These are phyloP conservation scores for Goniozus legneri DNA, from an alignment of 1,140 invertebrate genomes.

Conservation along the genomic window DNA sequence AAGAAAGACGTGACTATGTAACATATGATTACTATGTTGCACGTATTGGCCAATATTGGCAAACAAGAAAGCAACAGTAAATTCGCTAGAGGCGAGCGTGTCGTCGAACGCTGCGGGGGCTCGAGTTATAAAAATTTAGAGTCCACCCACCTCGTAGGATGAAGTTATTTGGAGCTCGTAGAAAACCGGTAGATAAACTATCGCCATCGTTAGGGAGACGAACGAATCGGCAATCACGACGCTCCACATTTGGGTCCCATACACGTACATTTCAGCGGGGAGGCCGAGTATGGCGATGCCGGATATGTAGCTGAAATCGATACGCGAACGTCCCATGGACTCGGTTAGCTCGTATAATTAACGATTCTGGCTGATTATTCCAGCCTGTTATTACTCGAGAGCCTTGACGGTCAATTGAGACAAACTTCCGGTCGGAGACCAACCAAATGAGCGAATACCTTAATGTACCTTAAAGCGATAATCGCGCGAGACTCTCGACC, in stretches of 20 bases:
- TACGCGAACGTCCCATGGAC: neutral
- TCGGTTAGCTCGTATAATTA: neutral
- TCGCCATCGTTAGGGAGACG: conserved; percentile 69
- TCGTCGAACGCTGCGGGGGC: too few species aligned
- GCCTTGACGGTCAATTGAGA: conserved; percentile 19
- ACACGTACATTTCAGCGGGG: conserved; percentile 88
- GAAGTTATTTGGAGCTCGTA: conserved; percentile 79
- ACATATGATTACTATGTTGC: too few species aligned
- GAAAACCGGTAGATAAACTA: conserved; percentile 82
- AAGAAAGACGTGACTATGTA: too few species aligned
- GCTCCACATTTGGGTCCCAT: conserved; percentile 76
- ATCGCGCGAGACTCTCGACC: too few species aligned
- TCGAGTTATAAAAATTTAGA: too few species aligned
- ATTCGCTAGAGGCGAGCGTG: too few species aligned
- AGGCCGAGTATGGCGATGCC: conserved; percentile 87
- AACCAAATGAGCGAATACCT: too few species aligned
- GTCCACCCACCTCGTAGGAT: conserved; percentile 84
- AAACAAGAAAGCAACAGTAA: too few species aligned
- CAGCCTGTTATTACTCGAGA: too few species aligned
- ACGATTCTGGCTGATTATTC: too few species aligned
- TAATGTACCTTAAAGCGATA: too few species aligned
- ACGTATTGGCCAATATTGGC: too few species aligned
- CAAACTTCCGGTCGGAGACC: conserved; percentile 9
- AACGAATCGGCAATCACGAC: conserved; percentile 66
- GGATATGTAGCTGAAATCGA: conserved; percentile 75